Base-by-base conservation (phyloP, 2,888 invertebrate species). In the Cataglyphis livida region DNA sequence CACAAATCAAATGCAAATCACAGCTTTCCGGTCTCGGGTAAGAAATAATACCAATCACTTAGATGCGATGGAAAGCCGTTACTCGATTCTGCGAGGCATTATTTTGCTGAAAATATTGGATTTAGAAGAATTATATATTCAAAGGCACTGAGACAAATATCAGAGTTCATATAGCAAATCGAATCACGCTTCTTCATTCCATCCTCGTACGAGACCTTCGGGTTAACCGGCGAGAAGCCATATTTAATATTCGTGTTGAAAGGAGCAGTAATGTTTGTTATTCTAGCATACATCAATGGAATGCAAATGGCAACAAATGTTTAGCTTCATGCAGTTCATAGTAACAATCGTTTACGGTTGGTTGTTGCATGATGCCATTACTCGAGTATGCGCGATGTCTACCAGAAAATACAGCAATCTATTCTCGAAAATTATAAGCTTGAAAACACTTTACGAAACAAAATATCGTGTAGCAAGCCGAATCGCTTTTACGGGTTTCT, bases 371-470 rank as follows among this genome's bases (percentile, higher is more conserved):
- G 82, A 12, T n/a, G 28, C 21, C 15, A 51, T 81, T 82, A 70
- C 38, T 73, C 71, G 76, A 84, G 85, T 85, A 76, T 82, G 68
- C 59, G 18, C 28, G 48, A 65, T 64, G 21, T 35, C 74, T 78
- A 61, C 15, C 9, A 65, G 65, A 82, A 73, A 71, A 48, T 18
- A 32, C 44, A 41, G 25, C 7, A 18, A 18, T 73, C 44, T 25
- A 41, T 25, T 38, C 54, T 66, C 9, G 41, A 41, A 66, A 68
- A 65, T 82, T 70, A 44, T 76, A 18, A 64, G 81, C 62, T 78
- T 38, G 61, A 44, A 86, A 84, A 85, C 79, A 81, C 84, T 87
- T 85, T 81, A 38, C 71, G 73, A 85, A 84, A 75, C 78, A 44
- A 78, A 78, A 59, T 70, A 70, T 70, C 70, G 32, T 32, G 44